These are phyloP conservation scores for Acestrorhynchus altus DNA, from an alignment of 2,797 vertebrate species.

Conservation along the genomic window DNA sequence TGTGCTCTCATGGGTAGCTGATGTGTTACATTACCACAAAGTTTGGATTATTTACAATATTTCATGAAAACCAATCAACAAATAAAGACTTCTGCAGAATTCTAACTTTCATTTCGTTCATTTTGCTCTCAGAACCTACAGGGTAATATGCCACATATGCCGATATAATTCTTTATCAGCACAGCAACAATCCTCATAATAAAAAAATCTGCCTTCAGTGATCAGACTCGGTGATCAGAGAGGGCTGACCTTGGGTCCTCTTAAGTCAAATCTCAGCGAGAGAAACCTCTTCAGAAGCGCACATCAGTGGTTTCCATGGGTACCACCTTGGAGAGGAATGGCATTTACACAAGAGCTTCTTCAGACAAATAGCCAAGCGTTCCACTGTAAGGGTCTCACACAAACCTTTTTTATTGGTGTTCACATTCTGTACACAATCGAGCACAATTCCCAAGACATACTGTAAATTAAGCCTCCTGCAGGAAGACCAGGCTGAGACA, in stretches of 20 bases:
- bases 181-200: neutral
- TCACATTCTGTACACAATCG: neutral
- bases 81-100: no score
- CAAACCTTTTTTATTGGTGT: constrained; percentile 32
- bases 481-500: no score
- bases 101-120: neutral
- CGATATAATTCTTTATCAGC: neutral
- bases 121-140: neutral
- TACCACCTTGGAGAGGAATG: constrained; percentile 47
- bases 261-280: constrained; percentile 42
- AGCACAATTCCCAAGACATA: neutral
- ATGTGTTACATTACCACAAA: no score
- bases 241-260: constrained; percentile 34
- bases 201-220: constrained; percentile 16
- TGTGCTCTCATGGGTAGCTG: no score
- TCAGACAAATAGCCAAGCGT: constrained; percentile 40
- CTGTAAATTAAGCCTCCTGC: no score
- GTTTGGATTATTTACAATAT: no score
- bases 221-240: constrained; percentile 24
- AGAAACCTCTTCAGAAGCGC: constrained; percentile 44
- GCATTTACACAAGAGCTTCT: constrained; percentile 38
- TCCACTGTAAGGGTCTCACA: constrained; percentile 32
- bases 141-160: neutral
- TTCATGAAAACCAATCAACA: no score
- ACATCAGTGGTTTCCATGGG: constrained; percentile 57